Conservation (phyloP, 2,888 invertebrate genomes). For the Acleris emargana region DNA sequence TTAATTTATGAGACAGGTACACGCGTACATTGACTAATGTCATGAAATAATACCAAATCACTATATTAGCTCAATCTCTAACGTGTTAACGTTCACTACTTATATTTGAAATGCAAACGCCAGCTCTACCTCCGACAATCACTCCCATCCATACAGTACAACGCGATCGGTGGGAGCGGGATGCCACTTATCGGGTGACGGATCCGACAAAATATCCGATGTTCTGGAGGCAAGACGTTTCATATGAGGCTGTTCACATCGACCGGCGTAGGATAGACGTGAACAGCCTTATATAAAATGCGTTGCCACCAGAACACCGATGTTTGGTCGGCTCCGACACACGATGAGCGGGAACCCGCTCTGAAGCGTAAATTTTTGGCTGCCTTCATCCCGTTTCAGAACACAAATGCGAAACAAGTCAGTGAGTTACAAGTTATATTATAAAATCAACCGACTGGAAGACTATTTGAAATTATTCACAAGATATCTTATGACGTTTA, state of each 20-base stretch:
- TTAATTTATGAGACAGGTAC: conserved; percentile 69
- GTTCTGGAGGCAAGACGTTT: too few relatives aligned
- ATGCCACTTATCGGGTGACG: too few relatives aligned
- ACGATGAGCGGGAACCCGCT: too few relatives aligned
- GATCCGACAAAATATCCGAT: too few relatives aligned
- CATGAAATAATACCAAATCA: conserved; percentile 63
- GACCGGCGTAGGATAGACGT: too few relatives aligned
- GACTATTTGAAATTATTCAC: conserved; percentile 58
- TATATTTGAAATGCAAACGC: conserved; percentile 36
- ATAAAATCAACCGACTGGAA: conserved; percentile 70
- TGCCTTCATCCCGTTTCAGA: background rate
- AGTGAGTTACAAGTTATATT: conserved; percentile 30
- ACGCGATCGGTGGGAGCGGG: conserved; percentile 4
- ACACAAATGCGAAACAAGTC: conserved; percentile 54
- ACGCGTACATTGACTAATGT: conserved; percentile 68
- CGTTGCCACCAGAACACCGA: too few relatives aligned
- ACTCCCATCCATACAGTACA: conserved; percentile 6
- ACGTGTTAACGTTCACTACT: conserved; percentile 36
- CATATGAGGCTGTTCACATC: too few relatives aligned
- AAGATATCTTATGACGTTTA: conserved; percentile 29
- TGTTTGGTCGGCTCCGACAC: too few relatives aligned
- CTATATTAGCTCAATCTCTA: conserved; percentile 45
- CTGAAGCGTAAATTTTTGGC: conserved; percentile 16
- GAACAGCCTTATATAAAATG: too few relatives aligned
- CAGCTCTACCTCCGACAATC: conserved; percentile 21